These are phyloP conservation scores for Spheniscus humboldti DNA, from an alignment of 2,797 vertebrate species.

Conservation along the genomic window DNA sequence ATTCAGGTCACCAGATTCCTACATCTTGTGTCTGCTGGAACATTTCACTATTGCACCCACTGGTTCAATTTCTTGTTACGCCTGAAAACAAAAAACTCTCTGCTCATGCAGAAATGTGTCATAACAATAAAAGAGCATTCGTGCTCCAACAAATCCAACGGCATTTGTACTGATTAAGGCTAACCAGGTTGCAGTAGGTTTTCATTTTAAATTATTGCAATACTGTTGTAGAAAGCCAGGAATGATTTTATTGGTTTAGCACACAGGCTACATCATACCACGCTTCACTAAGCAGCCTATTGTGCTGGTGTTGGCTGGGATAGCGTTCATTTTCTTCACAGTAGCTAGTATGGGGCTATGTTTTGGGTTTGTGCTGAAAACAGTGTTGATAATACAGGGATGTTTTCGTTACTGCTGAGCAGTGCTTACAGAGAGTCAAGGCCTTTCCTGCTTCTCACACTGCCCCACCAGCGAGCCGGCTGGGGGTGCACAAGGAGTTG, in stretches of 20 bases:
- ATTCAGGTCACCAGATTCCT: neutral
- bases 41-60: neutral
- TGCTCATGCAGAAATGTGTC: neutral
- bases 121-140: slow-evolving; percentile 4
- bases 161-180: neutral
- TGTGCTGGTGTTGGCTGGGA: neutral
- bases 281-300: neutral
- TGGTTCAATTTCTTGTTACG: neutral
- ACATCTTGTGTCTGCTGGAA: neutral
- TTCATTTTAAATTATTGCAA: neutral
- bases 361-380: neutral
- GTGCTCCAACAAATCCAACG: neutral
- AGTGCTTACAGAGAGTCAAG: neutral
- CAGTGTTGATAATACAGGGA: neutral
- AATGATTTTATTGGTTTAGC: neutral
- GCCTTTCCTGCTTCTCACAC: neutral
- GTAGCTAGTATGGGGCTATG: neutral
- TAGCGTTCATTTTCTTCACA: neutral
- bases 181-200: neutral
- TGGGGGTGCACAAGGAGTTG: neutral
- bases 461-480: neutral
- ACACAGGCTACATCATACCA: neutral
- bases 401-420: neutral
- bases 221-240: neutral
- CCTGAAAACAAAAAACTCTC: neutral